Evolutionary conservation across 2,888 invertebrate species (phyloP), one percentile per base, ranked within the genome.

Genomic region (Scaptomyza cyrtandrae): DNA sequence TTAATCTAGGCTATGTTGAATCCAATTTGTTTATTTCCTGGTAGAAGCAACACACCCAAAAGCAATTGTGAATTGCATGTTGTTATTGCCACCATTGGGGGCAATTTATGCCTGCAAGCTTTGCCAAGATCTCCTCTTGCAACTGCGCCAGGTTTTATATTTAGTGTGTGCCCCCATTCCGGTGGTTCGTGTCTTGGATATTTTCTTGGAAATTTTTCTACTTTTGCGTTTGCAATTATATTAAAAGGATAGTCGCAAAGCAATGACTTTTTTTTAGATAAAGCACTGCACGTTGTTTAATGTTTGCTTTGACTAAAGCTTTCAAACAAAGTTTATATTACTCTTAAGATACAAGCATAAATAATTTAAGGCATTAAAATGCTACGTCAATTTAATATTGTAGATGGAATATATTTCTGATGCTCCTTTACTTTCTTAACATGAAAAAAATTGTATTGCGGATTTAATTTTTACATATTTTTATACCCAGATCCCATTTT

Each of bases 21-120:
- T 61, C 16, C 67, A 77, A 77, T 67, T 75, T 75, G 54, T 67
- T 35, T 58, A 37, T 72, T 75, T 75, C 77, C 75, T 67, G 67
- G 73, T 72, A 29, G 63, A 24, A 56, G 66, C 39, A 27, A 52
- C 41, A 41, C 41, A 41, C 41, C 41, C 41, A 41, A 41, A 5
- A 41, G 41, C 41, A 41, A 27, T 39, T 39, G 58, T 27, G 39
- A 53, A 55, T 24, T 59, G 72, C 61, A 76, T 66, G 71, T 43
- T 61, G 50, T 71, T 70, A 60, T 61, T 75, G 72, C 66, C 43
- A 49, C 75, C 58, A 76, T 64, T 72, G 72, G 57, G 52, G 35
- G 37, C 77, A 68, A 64, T 72, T 75, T 72, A 4, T 52, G 69
- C 69, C 78, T 78, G 53, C 31, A 48, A 72, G 74, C 73, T 31